phyloP scores from a whole-genome alignment of 2,888 invertebrate genomes.

The Muscina levida region DNA sequence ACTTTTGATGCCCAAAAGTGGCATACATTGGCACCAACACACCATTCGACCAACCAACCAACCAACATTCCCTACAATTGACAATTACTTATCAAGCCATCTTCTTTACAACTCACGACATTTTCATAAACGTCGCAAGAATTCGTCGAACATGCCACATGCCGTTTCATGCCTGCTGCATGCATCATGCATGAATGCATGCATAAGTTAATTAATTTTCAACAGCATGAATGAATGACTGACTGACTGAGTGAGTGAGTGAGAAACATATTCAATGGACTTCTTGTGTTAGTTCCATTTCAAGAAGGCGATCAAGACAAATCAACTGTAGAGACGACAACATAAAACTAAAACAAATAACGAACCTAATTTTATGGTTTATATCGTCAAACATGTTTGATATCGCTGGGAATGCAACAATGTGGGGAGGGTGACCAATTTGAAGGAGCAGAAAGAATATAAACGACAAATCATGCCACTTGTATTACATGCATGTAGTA shows the following conservation, averaged over 20 bases:
- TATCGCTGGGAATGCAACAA: background rate
- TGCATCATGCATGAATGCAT: slow-evolving; percentile 7
- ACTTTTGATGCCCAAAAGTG: background rate
- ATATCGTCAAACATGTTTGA: slow-evolving; percentile 28
- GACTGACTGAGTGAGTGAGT: background rate
- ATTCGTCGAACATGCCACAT: background rate
- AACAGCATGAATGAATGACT: slow-evolving; percentile 16
- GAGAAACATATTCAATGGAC: background rate
- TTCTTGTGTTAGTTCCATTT: too few relatives aligned
- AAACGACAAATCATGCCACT: slow-evolving; percentile 13
- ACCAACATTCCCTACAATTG: slow-evolving; percentile 5
- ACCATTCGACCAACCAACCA: too few relatives aligned
- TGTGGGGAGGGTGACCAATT: too few relatives aligned
- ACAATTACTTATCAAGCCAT: slow-evolving; percentile 18
- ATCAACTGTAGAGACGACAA: background rate
- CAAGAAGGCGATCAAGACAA: background rate
- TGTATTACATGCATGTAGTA: background rate
- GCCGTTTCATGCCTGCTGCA: background rate
- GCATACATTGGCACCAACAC: background rate
- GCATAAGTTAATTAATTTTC: slow-evolving; percentile 29
- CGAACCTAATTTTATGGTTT: slow-evolving; percentile 27
- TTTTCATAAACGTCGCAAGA: background rate
- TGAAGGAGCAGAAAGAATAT: background rate
- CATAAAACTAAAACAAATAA: slow-evolving; percentile 16
- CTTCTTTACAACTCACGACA: slow-evolving; percentile 20